phyloP scores from a whole-genome alignment of 2,888 invertebrate genomes.

The Aelia acuminata region DNA sequence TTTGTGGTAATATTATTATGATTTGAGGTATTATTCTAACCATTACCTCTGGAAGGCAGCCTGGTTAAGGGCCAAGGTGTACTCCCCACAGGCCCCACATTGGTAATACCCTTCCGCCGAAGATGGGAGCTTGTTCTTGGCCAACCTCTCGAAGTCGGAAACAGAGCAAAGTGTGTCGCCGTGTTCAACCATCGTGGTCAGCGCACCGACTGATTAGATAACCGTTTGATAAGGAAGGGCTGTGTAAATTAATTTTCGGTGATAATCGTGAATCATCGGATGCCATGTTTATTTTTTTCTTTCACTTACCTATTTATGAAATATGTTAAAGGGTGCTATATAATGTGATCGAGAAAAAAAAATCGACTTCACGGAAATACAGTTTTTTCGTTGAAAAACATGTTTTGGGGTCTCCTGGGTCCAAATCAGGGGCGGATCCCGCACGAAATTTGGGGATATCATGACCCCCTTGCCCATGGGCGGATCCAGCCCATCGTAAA shows the following conservation, averaged over 20 bases:
- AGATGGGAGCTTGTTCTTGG: constrained; percentile 77
- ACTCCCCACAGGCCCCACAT: constrained; percentile 87
- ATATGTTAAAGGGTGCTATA: too few species aligned
- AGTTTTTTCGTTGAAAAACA: too few species aligned
- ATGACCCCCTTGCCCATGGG: too few species aligned
- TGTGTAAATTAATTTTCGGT: not conserved
- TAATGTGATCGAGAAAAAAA: too few species aligned
- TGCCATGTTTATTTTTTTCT: not conserved
- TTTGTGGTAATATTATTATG: too few species aligned
- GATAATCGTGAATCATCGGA: not conserved
- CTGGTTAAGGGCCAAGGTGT: constrained; percentile 80
- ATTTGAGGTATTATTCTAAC: too few species aligned
- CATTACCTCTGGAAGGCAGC: constrained; percentile 82
- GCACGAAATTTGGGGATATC: too few species aligned
- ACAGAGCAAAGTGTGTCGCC: constrained; percentile 70
- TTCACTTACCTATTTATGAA: too few species aligned
- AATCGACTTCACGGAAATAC: too few species aligned
- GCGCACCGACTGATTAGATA: not conserved
- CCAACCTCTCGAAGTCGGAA: constrained; percentile 83
- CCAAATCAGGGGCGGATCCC: too few species aligned
- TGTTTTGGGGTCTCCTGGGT: too few species aligned
- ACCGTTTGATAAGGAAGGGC: not conserved
- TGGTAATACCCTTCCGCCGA: constrained; percentile 85
- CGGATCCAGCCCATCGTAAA: too few species aligned
- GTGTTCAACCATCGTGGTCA: not conserved